phyloP scores from a whole-genome alignment of 2,888 invertebrate genomes.

The Octodonta nipae region DNA sequence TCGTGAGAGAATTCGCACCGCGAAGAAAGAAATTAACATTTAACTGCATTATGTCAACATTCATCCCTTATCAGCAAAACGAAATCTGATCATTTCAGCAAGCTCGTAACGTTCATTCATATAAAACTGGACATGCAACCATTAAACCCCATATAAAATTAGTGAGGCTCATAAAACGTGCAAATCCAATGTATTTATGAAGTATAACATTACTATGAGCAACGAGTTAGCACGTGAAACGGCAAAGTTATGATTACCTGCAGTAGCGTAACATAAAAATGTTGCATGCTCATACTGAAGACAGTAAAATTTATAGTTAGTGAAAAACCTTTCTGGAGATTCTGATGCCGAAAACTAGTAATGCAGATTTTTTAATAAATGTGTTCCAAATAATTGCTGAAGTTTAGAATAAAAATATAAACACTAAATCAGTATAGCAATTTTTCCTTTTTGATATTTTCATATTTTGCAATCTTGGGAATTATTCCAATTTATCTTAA shows the following conservation, averaged over 20 bases:
- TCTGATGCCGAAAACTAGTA: too few relatives aligned
- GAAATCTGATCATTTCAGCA: conserved; percentile 9
- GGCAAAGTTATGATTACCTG: not conserved
- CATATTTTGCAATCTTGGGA: too few relatives aligned
- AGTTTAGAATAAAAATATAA: too few relatives aligned
- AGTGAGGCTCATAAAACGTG: not conserved
- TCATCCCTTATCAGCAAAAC: conserved; percentile 6
- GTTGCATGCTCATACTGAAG: too few relatives aligned
- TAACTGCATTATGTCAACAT: conserved; percentile 7
- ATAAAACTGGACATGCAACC: conserved; percentile 7
- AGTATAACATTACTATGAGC: not conserved
- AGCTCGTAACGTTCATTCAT: conserved; percentile 7
- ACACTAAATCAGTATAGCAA: too few relatives aligned
- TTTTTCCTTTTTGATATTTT: too few relatives aligned
- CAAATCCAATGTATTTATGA: not conserved
- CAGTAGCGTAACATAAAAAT: too few relatives aligned
- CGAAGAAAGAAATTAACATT: conserved; percentile 6
- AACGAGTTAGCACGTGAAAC: not conserved
- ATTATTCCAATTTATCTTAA: too few relatives aligned
- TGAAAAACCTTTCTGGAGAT: too few relatives aligned
- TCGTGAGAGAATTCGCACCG: not conserved
- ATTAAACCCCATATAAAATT: conserved; percentile 6
- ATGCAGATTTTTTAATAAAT: too few relatives aligned
- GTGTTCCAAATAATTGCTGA: too few relatives aligned
- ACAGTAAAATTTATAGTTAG: too few relatives aligned